Evolutionary conservation across 2,888 invertebrate species (phyloP).

Genomic region (Microctonus brassicae): DNA sequence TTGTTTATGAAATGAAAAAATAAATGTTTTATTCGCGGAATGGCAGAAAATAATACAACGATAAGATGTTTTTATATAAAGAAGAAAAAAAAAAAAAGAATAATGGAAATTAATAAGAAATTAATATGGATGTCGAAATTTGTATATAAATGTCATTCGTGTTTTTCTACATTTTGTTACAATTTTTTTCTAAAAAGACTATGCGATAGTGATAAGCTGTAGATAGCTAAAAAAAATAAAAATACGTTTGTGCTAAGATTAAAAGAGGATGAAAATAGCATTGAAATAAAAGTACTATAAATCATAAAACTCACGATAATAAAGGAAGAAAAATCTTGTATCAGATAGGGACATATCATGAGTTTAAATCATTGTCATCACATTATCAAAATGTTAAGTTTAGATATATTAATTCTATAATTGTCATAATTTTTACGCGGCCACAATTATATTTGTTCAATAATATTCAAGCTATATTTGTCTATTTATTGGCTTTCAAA

Average conservation of each 20-base stretch:
- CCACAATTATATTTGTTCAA: not conserved
- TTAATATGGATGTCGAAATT: slow-evolving; percentile 44
- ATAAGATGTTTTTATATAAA: slow-evolving; percentile 4
- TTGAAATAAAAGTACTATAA: slow-evolving; percentile 7
- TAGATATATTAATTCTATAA: slow-evolving; percentile 15
- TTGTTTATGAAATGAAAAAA: not conserved
- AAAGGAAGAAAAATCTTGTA: not conserved
- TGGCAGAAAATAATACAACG: not conserved
- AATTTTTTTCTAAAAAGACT: slow-evolving; percentile 50
- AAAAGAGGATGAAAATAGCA: not conserved
- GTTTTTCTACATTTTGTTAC: slow-evolving; percentile 66
- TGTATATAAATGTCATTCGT: slow-evolving; percentile 58
- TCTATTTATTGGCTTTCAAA: not conserved
- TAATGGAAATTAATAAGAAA: not conserved
- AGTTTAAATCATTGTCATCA: slow-evolving; percentile 20
- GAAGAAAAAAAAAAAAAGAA: slow-evolving; percentile 35
- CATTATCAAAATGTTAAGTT: slow-evolving; percentile 8
- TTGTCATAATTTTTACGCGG: slow-evolving; percentile 1
- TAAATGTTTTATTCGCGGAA: slow-evolving; percentile 11
- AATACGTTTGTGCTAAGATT: slow-evolving; percentile 15
- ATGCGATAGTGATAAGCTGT: slow-evolving; percentile 46
- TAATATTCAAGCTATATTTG: not conserved
- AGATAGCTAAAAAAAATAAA: slow-evolving; percentile 46
- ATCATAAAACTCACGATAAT: not conserved
- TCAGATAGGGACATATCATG: slow-evolving; percentile 9